These are phyloP conservation scores for Diplodus puntazzo DNA, from an alignment of 2,797 vertebrate species.

Conservation along the genomic window DNA sequence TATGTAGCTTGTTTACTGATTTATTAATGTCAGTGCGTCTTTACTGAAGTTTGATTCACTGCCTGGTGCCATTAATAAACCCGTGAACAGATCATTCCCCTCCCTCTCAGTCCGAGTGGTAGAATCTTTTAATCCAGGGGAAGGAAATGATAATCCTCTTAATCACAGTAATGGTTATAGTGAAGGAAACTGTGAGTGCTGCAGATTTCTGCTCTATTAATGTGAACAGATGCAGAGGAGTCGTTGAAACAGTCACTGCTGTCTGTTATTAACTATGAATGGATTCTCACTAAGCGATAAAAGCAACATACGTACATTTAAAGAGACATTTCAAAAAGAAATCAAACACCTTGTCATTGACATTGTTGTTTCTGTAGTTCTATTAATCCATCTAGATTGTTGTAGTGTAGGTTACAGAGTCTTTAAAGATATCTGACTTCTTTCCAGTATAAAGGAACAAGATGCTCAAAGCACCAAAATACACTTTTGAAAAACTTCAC, in stretches of 20 bases:
- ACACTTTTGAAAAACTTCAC: too few species aligned
- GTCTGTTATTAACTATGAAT: neutral
- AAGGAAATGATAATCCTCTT: constrained; percentile 59
- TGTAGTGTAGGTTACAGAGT: too few species aligned
- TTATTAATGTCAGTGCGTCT: neutral
- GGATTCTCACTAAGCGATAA: neutral
- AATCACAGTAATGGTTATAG: constrained; percentile 34
- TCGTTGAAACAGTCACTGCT: neutral
- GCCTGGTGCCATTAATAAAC: constrained; percentile 27
- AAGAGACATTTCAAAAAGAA: too few species aligned
- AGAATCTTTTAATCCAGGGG: constrained; percentile 54
- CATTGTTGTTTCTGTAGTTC: too few species aligned
- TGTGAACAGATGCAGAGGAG: constrained; percentile 11
- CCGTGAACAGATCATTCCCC: constrained; percentile 31
- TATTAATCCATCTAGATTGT: too few species aligned
- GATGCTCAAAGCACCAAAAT: too few species aligned
- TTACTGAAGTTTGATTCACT: too few species aligned
- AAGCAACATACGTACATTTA: too few species aligned
- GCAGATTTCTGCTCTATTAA: neutral
- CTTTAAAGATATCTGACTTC: too few species aligned
- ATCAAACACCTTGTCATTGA: too few species aligned
- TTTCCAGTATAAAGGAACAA: too few species aligned
- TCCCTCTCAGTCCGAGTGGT: constrained; percentile 18
- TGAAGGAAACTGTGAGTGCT: neutral
- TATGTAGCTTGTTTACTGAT: neutral